These are phyloP conservation scores for Acleris cristana DNA, from an alignment of 2,888 invertebrate genomes.

Conservation along the genomic window DNA sequence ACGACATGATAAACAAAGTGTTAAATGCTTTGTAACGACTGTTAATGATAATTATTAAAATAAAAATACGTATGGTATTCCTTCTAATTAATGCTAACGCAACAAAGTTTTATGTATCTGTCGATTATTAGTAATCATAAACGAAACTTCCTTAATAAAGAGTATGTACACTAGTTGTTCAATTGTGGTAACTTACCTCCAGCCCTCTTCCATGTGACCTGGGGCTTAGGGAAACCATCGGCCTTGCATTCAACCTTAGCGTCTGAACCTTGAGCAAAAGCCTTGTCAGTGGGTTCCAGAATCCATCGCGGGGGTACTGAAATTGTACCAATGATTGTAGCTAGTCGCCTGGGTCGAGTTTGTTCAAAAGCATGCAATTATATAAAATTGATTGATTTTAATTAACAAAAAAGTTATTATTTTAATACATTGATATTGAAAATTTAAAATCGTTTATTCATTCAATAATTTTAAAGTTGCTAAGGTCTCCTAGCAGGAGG, in stretches of 20 bases:
- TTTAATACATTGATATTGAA: not conserved
- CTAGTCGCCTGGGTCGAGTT: not conserved
- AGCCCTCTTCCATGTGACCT: constrained; percentile 97
- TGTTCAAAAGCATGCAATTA: constrained; percentile 11
- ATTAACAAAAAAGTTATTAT: not conserved
- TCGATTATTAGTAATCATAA: no score
- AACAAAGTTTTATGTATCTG: no score
- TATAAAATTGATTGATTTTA: not conserved
- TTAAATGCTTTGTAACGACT: no score
- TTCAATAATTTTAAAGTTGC: not conserved
- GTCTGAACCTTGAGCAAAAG: constrained; percentile 96
- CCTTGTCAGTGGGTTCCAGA: constrained; percentile 96
- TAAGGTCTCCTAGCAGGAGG: no score
- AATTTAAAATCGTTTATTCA: no score
- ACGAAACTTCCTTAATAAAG: no score
- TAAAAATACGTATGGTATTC: no score
- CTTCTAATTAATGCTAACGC: no score
- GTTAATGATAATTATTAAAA: no score
- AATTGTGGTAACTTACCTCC: constrained; percentile 86
- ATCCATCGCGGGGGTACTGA: constrained; percentile 98
- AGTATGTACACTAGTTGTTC: no score
- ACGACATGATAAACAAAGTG: no score
- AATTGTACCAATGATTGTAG: constrained; percentile 57
- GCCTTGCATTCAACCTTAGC: constrained; percentile 98
- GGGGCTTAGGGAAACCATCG: constrained; percentile 97